Evolutionary conservation across 2,113 vertebrate genomes (phyloP).

Genomic region (Paratilapia polleni): DNA sequence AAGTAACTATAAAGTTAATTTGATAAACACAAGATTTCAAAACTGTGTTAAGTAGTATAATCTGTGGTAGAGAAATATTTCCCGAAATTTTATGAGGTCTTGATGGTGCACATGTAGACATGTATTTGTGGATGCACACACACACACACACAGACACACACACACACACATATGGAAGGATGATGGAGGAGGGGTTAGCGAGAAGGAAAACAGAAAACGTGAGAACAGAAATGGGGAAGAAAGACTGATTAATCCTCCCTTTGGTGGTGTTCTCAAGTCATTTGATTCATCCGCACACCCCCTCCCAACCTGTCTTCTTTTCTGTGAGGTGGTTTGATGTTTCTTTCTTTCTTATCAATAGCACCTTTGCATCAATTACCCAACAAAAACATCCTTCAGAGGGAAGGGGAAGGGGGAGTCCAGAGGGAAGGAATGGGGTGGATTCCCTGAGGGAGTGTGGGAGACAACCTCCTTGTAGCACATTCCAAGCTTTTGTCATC

Average conservation of each 20-base stretch:
- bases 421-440: conserved; percentile 26
- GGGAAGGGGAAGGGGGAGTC: conserved; percentile 49
- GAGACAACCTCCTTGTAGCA: conserved; percentile 71
- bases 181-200: conserved; percentile 61
- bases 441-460: conserved; percentile 61
- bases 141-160: conserved; percentile 18
- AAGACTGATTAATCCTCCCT: conserved; percentile 80
- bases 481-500: conserved; percentile 80
- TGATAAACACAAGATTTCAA: conserved; percentile 52
- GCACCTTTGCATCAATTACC: conserved; percentile 81
- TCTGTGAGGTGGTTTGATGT: conserved; percentile 72
- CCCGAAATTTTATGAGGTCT: conserved; percentile 16
- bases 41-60: neutral
- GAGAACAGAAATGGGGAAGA: conserved; percentile 73
- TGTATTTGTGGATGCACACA: neutral
- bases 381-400: conserved; percentile 75
- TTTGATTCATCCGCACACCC: conserved; percentile 53
- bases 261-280: conserved; percentile 63
- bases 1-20: conserved; percentile 25
- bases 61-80: conserved; percentile 30
- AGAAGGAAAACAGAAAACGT: conserved; percentile 72
- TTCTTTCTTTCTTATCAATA: conserved; percentile 78
- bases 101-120: neutral
- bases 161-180: conserved; percentile 15
- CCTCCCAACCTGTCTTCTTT: conserved; percentile 52